Percentiles rank a stretch among this genome's conserved stretches.
These are phyloP conservation scores for Sciaenops ocellatus DNA, from an alignment of 2,797 vertebrate genomes.

Conservation along the genomic window DNA sequence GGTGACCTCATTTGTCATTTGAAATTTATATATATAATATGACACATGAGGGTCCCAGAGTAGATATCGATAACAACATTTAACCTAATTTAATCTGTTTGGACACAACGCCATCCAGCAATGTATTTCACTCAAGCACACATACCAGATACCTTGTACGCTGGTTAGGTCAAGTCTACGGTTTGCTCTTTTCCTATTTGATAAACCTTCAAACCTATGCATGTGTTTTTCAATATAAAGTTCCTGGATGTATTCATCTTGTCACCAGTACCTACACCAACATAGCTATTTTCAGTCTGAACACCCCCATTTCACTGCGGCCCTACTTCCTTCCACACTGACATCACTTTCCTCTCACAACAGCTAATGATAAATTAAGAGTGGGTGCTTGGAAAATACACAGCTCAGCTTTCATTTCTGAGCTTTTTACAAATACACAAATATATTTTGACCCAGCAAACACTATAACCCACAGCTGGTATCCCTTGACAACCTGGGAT, in stretches of 20 bases:
- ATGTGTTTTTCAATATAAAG: too few relatives aligned
- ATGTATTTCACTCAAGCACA: neutral
- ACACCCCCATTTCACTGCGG: neutral
- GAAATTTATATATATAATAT: too few relatives aligned
- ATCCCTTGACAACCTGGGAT: conserved; percentile 3
- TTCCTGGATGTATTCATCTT: neutral
- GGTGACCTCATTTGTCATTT: neutral
- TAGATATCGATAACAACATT: neutral
- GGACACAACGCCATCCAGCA: neutral
- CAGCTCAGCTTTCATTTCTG: conserved; percentile 15
- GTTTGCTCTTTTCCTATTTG: neutral
- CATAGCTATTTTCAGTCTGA: neutral
- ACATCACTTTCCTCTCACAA: neutral
- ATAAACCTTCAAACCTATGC: neutral
- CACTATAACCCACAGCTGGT: neutral
- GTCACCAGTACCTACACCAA: neutral
- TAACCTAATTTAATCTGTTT: neutral
- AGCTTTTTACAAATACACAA: conserved; percentile 13
- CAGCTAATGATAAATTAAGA: conserved; percentile 16
- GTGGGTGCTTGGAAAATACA: neutral
- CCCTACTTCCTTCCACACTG: neutral
- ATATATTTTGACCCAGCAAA: conserved; percentile 13
- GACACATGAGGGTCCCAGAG: neutral
- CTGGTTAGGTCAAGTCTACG: neutral
- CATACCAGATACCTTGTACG: neutral